A percentile compares a stretch with the other conserved stretches of the same genome.
Conservation (phyloP, 2,888 invertebrate species). For the Troides oblongomaculatus region DNA sequence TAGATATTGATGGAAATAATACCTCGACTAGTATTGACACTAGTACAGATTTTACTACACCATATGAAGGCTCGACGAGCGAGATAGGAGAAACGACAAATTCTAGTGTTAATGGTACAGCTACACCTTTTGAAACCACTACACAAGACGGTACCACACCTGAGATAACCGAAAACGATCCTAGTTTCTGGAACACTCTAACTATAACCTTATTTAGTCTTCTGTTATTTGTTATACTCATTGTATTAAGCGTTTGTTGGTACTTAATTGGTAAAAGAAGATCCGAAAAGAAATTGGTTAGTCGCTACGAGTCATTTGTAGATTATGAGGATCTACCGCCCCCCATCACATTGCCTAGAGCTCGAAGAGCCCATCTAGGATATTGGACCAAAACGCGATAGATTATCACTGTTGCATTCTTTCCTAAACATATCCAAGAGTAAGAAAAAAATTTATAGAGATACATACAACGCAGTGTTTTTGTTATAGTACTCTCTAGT, state of each 20-base stretch:
- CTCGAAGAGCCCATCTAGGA: slow-evolving; percentile 22
- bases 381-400: neutral
- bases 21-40: neutral
- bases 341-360: slow-evolving; percentile 37
- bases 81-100: neutral
- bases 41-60: slow-evolving; percentile 9
- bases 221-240: slow-evolving; percentile 36
- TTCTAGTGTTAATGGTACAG: neutral
- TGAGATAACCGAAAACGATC: slow-evolving; percentile 3
- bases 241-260: slow-evolving; percentile 36
- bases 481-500: too few species aligned
- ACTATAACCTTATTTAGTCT: slow-evolving; percentile 42
- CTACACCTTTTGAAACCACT: neutral
- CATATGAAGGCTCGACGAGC: neutral
- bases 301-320: slow-evolving; percentile 27
- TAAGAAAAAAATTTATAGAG: neutral
- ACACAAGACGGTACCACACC: slow-evolving; percentile 8
- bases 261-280: slow-evolving; percentile 44
- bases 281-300: slow-evolving; percentile 30
- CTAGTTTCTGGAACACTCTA: slow-evolving; percentile 44
- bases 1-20: neutral
- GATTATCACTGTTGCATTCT: neutral
- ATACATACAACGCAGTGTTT: neutral
- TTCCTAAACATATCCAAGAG: neutral
- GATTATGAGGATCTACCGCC: slow-evolving; percentile 36